Conservation (phyloP, 2,113 vertebrate genomes). For the Arizona elegans region DNA sequence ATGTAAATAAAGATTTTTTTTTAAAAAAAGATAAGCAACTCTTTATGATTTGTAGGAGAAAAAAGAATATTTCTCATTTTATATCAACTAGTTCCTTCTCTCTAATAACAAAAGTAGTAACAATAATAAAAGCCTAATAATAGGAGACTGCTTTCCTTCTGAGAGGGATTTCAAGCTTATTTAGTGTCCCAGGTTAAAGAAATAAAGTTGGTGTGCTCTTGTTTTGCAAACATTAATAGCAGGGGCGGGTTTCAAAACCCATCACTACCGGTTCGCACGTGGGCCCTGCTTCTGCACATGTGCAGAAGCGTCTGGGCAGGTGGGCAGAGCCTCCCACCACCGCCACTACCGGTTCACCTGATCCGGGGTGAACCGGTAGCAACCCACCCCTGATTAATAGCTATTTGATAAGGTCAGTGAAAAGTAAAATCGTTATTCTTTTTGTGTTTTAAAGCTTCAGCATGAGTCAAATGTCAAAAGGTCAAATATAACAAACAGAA, state of each 20-base stretch:
- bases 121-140: not conserved
- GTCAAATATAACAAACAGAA: conserved; percentile 23
- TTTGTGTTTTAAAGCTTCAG: conserved; percentile 15
- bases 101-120: not conserved
- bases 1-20: no score
- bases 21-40: not conserved
- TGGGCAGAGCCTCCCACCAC: no score
- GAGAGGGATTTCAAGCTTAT: not conserved
- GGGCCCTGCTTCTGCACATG: no score
- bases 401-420: conserved; percentile 25
- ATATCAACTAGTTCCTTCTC: not conserved
- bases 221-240: not conserved
- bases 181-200: not conserved
- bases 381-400: not conserved
- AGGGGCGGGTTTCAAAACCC: no score
- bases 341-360: no score
- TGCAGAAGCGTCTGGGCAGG: no score
- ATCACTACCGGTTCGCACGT: no score
- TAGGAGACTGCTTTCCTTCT: not conserved
- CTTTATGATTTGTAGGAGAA: not conserved
- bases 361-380: no score
- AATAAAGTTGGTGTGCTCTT: not conserved
- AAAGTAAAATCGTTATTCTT: conserved; percentile 13
- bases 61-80: not conserved
- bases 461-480: not conserved